These are phyloP conservation scores for Donacobius atricapilla DNA, from an alignment of 2,113 vertebrate species.

Conservation along the genomic window DNA sequence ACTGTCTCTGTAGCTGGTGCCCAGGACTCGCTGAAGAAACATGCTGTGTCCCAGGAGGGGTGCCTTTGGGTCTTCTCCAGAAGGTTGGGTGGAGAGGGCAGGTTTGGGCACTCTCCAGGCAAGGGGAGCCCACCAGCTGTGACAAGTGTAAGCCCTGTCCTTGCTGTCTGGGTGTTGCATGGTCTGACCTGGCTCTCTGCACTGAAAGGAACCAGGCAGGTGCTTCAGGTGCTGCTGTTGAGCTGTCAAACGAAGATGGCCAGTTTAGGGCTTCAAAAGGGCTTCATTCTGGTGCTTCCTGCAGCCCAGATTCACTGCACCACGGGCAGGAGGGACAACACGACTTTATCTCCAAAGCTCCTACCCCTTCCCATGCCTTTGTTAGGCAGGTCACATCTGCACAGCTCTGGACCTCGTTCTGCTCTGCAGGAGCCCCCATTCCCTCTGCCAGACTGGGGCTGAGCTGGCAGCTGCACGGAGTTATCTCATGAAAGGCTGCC, in stretches of 20 bases:
- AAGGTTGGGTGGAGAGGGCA: not conserved
- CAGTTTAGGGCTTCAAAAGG: not conserved
- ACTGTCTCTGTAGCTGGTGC: fast-evolving
- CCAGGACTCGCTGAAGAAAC: not conserved
- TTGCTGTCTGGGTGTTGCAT: not conserved
- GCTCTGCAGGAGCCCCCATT: not conserved
- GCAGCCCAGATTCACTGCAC: not conserved
- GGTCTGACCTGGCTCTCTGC: not conserved
- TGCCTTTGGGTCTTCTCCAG: not conserved
- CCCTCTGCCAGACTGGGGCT: not conserved
- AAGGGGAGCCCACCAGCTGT: not conserved
- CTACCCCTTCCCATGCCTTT: not conserved
- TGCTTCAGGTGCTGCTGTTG: not conserved
- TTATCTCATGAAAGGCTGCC: not conserved
- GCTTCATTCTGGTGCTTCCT: not conserved
- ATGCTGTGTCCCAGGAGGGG: fast-evolving
- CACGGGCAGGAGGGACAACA: fast-evolving
- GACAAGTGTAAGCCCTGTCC: not conserved
- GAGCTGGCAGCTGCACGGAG: not conserved
- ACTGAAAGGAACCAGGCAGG: not conserved
- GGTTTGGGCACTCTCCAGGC: not conserved
- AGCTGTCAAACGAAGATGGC: not conserved
- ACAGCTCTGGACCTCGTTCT: not conserved
- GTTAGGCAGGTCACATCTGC: too few relatives aligned
- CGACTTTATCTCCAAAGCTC: fast-evolving